Evolutionary conservation across 2,113 vertebrate species (phyloP), one percentile per base, ranked within the genome.

Genomic region (Thermophis baileyi): DNA sequence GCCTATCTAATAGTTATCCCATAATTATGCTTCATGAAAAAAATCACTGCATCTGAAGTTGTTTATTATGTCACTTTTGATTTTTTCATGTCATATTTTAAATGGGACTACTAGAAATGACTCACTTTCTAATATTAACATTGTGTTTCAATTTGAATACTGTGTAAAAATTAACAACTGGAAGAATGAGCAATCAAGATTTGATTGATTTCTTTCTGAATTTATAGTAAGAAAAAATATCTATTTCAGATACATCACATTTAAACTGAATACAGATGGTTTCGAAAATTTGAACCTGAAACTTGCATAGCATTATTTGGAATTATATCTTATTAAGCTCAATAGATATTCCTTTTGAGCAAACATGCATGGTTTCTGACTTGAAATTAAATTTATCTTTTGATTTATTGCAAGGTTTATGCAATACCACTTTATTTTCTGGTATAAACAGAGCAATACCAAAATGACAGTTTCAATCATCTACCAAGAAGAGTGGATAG

Each of bases 1-100:
- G n/a, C 46, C 94, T 97, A 94, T 96, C 49, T 94, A 92, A 47
- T 94, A 93, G 91, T 95, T 95, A 27, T 95, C 95, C 96, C 94
- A 96, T 92, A 95, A 93, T 95, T n/a, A 91, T 87, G 89, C 53
- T 96, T 96, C 69, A 92, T 95, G 69, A 81, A 96, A 81, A 74
- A 93, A 97, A 96, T 86, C 85, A 91, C 91, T 89, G 12, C 47
- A 89, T 88, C 88, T 94, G 95, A 94, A 96, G 63, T 88, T 91
- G 94, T 95, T 74, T 40, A 51, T 94, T 94, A 95, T 94, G 93
- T 91, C 87, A 96, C 89, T 95, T 90, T 92, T 63, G 85, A 94
- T 95, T 95, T 88, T 95, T 53, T 86, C 95, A 20, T 94, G 35
- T 91, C 94, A 94, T 92, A 30, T 95, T 96, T 96, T 95, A 90